Percentiles rank a stretch among this genome's conserved stretches.
Evolutionary conservation across 2,888 invertebrate genomes (phyloP).

Genomic region (Pseudococcus longispinus): DNA sequence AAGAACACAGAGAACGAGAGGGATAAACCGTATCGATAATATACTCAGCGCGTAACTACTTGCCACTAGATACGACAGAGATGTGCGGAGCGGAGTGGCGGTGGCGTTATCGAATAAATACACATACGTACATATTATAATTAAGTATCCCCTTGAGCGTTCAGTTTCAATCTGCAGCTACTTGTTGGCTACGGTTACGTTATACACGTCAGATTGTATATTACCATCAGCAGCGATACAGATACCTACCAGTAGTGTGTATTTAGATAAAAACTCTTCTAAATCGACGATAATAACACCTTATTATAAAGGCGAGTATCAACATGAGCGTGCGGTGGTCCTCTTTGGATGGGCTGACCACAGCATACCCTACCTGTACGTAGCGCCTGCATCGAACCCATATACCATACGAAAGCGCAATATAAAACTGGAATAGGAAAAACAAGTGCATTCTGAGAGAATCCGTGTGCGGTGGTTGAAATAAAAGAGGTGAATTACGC

Average conservation of each 20-base stretch:
- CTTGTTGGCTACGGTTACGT: constrained; percentile 9
- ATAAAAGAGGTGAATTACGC: constrained; percentile 35
- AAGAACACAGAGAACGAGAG: no score
- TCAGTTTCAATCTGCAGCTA: background rate
- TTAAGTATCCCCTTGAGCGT: constrained; percentile 20
- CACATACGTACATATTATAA: background rate
- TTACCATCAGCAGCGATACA: background rate
- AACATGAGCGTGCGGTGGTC: background rate
- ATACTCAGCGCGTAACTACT: background rate
- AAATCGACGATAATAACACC: constrained; percentile 17
- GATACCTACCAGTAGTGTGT: background rate
- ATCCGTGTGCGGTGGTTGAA: background rate
- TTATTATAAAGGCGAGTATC: background rate
- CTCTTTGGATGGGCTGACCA: background rate
- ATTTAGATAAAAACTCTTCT: constrained; percentile 11
- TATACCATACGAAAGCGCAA: background rate
- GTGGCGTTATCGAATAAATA: background rate
- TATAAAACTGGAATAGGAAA: background rate
- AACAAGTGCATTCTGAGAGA: constrained; percentile 1
- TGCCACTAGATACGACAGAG: background rate
- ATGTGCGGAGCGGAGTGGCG: background rate
- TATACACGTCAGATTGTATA: background rate
- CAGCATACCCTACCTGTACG: background rate
- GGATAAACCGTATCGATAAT: background rate
- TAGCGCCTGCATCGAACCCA: background rate